These are phyloP conservation scores for Rhabdornis inornatus DNA, from an alignment of 2,113 vertebrate genomes.

Conservation along the genomic window DNA sequence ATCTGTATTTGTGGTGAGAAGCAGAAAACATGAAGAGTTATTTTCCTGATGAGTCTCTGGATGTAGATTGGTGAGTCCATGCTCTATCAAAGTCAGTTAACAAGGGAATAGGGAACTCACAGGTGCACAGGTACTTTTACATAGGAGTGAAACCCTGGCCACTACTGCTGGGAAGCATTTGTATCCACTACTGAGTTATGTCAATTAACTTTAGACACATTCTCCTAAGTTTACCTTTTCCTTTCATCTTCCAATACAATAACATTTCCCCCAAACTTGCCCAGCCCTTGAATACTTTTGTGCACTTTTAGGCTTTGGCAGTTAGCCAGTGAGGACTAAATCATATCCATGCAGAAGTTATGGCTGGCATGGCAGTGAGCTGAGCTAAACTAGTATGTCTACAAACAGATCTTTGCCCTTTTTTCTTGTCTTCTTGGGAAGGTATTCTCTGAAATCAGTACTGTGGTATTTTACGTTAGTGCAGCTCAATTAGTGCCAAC, in stretches of 20 bases:
- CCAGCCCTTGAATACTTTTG: not conserved
- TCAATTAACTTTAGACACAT: not conserved
- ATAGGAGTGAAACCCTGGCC: not conserved
- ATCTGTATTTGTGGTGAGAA: not conserved
- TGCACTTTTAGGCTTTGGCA: not conserved
- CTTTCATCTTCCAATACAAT: not conserved
- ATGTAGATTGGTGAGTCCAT: not conserved
- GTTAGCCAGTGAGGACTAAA: not conserved
- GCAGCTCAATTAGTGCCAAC: not conserved
- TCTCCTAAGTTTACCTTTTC: not conserved
- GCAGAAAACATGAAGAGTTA: not conserved
- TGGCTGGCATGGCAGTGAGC: fast-evolving
- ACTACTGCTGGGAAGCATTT: not conserved
- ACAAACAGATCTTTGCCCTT: not conserved
- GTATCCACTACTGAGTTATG: not conserved
- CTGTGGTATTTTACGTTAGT: not conserved
- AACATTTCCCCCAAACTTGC: not conserved
- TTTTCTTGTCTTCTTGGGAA: not conserved
- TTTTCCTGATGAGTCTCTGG: not conserved
- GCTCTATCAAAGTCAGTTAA: not conserved
- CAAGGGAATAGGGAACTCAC: not conserved
- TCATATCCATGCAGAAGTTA: not conserved
- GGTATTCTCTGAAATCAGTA: not conserved
- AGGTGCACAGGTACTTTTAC: not conserved
- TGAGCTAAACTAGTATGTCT: not conserved